phyloP scores from a whole-genome alignment of 2,113 vertebrate genomes.

The Chunga burmeisteri region DNA sequence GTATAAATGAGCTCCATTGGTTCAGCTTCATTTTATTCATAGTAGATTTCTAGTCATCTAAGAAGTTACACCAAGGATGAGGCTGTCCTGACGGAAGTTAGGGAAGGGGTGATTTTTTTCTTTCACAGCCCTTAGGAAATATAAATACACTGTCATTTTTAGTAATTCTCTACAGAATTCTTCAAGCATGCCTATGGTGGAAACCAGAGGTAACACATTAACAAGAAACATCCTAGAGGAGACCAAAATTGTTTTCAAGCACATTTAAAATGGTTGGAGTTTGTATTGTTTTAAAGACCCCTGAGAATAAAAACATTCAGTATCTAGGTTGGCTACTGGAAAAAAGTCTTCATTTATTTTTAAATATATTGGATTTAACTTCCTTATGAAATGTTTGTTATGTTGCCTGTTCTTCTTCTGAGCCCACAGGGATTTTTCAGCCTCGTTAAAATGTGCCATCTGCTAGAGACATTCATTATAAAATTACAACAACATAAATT shows the following conservation, averaged over 20 bases:
- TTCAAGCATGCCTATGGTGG: neutral
- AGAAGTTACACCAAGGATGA: neutral
- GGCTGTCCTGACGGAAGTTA: neutral
- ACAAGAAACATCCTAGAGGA: neutral
- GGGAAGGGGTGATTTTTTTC: neutral
- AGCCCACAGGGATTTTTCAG: neutral
- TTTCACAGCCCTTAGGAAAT: neutral
- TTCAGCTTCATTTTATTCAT: neutral
- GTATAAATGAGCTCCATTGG: neutral
- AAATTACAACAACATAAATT: slow-evolving; percentile 13
- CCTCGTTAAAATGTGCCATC: slow-evolving; percentile 21
- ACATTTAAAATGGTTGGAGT: neutral
- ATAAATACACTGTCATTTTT: neutral
- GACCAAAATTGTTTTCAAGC: neutral
- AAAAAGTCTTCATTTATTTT: neutral
- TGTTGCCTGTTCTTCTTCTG: neutral
- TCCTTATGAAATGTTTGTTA: neutral
- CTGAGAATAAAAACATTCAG: neutral
- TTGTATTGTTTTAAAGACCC: neutral
- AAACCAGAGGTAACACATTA: neutral
- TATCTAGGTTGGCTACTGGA: neutral
- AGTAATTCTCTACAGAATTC: neutral
- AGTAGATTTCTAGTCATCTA: neutral
- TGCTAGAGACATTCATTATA: slow-evolving; percentile 14
- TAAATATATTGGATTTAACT: slow-evolving; percentile 3